Evolutionary conservation across 1,140 invertebrate genomes (phyloP), one percentile per base, ranked within the genome.

Genomic region (Ceratoteleas bidentatus): DNA sequence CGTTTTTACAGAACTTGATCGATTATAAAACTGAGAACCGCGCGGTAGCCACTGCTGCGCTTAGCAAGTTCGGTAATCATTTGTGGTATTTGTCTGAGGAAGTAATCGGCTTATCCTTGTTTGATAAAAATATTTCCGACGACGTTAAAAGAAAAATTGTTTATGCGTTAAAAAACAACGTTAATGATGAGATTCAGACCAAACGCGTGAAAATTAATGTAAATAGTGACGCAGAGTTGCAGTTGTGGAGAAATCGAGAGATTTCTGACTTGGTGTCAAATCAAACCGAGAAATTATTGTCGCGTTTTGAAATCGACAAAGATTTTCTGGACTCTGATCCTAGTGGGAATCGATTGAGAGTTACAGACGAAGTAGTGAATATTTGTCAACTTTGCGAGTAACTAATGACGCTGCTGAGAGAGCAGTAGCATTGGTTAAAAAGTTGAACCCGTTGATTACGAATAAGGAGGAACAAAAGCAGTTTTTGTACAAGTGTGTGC

Each of bases 11-110:
- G 24, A 33, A 40, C 3, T 24, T 62, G 11, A 36, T 73, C 3
- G 36, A 56, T 47, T 62, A 73, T 24, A 62, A 62, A 16, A 50
- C 10, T 7, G 33, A 54, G 8, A 62, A 73, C 13, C n/a, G 33
- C 9, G 7, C 34, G n/a, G 32, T 72, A 45, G 45, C 68, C 45
- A 50, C 49, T 6, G 38, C 45, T 2, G 56, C 68, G 32, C 50
- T 13, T 52, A n/a, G 24, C 11, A 54, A 60, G 47, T 54, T 62
- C 14, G 32, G 49, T 1, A 58, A 60, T 14, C 53, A 69, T 50
- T 53, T 70, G 11, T 70, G 66, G 56, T 58, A 70, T 52, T 34
- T 54, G n/a, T 60, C 36, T n/a, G 68, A 43, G 10, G 50, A 72
- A 54, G 2, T 47, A 1, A 13, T 72, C 10, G 68, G 57, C 13